Base-by-base conservation (phyloP, 2,888 invertebrate genomes). In the Limenitis camilla region DNA sequence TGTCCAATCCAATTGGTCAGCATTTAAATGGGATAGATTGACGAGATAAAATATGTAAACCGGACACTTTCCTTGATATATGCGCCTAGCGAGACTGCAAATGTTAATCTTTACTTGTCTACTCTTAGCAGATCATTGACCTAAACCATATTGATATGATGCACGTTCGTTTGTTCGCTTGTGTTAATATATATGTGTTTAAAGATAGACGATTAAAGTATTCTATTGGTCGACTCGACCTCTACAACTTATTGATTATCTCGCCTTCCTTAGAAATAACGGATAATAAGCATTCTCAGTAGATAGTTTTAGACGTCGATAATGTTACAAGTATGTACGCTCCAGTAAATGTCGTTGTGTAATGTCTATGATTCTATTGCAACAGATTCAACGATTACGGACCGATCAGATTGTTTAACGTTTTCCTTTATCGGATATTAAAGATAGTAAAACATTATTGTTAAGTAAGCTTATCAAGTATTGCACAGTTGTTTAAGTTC, bases 331-430 rank as follows among this genome's bases (percentile, higher is more conserved):
- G 49, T 43, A 33, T n/a, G n/a, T 45, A 33, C 46, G 40, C 43
- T 49, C 52, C 47, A 56, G 42, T 49, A 49, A 48, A 49, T 47
- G 38, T 35, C 30, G 42, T 56, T 56, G 53, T 49, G 56, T 53
- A 56, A 56, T 28, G 19, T 19, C 19, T 19, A 19, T 19, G 19
- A 27, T n/a, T 45, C 39, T 49, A 43, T 49, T 50, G 28, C 29
- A 32, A 6, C 38, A 9, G 28, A 29, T 45, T 51, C 46, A 52
- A 27, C 29, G 45, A 45, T 41, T 33, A 46, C 40, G 10, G 28
- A 39, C 27, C 35, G 30, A 40, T 43, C 42, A 30, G 5, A 9
- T 38, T n/a, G 36, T 45, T 38, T 36, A 9, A 30, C 29, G 39
- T 42, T 27, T 52, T 39, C 8, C 2, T 45, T 45, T 40, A n/a